Base-by-base conservation (phyloP, 2,888 invertebrate species). In the Agrochola lychnidis region DNA sequence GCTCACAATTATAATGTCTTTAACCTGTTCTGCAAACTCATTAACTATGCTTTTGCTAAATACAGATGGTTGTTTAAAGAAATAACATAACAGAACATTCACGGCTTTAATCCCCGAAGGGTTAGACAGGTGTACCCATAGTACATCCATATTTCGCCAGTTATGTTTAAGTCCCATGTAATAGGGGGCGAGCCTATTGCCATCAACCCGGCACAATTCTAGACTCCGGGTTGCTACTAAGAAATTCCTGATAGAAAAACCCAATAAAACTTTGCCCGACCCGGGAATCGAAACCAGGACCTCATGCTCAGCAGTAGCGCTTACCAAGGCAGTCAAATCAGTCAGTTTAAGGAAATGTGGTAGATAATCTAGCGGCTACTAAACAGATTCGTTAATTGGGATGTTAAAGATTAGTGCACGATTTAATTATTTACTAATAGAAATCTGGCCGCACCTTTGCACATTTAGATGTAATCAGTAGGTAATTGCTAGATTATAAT, bases 1-100 rank as follows among this genome's bases (percentile, higher is more conserved):
- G 68, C 56, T 79, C 30, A 82, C 75, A 78, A 82, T 88, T 76
- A 76, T 45, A 45, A 4, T 63, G 73, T 73, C 14, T 61, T 78
- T 76, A 81, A 80, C 62, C 68, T 64, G 76, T 78, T 76, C 56
- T 70, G 25, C 67, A 70, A 72, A 78, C 56, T 80, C 63, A 76
- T 80, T 56, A 69, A 40, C 12, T 56, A 42, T 42, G 56, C 48
- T 66, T 71, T 61, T 62, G 42, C 30, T 48, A 22, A 48, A 36
- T 42, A 56, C 19, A 12, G 19, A 36, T 67, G 51, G 7, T 19
- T 45, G 9, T 48, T 40, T 68, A n/a, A 56, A 57, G 25, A 57
- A 57, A 25, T 57, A 57, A 25, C 56, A 6, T 25, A 56, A 25
- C 56, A 6, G 14, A 56, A 25, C n/a, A 56, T n/a, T n/a, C 0